Conservation (phyloP, 2,797 vertebrate genomes). For the Glyptemys insculpta region DNA sequence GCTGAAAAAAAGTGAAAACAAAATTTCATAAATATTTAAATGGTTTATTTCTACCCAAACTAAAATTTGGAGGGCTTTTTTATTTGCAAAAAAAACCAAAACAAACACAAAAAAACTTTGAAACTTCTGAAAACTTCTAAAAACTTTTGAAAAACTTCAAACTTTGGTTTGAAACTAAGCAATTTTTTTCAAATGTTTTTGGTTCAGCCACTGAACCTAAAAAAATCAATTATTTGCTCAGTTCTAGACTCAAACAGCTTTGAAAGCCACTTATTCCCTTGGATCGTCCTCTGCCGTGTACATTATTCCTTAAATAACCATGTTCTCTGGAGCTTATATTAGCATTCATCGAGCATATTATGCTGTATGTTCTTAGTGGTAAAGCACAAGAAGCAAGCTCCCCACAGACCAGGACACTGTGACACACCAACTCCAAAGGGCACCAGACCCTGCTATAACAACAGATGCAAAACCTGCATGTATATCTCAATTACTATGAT, state of each 20-base stretch:
- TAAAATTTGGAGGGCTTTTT: too few species aligned
- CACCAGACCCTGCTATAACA: neutral
- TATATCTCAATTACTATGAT: neutral
- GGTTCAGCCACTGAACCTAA: too few species aligned
- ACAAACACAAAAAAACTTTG: neutral
- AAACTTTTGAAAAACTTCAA: neutral
- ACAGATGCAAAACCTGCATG: neutral
- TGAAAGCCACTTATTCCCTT: constrained; percentile 11
- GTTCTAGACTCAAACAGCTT: neutral
- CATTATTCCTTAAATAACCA: constrained; percentile 52
- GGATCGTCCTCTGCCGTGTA: constrained; percentile 18
- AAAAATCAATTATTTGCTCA: neutral
- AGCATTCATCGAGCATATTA: neutral
- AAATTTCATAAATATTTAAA: neutral
- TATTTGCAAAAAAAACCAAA: neutral
- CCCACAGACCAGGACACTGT: neutral
- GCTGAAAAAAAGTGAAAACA: neutral
- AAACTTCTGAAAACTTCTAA: neutral
- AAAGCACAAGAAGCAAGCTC: neutral
- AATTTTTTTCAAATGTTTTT: too few species aligned
- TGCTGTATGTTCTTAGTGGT: neutral
- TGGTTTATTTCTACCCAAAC: too few species aligned
- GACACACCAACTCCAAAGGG: neutral
- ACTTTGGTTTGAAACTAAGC: neutral
- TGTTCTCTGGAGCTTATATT: neutral